Evolutionary conservation across 2,797 vertebrate genomes (phyloP).

Genomic region (Jordanella pulchra): DNA sequence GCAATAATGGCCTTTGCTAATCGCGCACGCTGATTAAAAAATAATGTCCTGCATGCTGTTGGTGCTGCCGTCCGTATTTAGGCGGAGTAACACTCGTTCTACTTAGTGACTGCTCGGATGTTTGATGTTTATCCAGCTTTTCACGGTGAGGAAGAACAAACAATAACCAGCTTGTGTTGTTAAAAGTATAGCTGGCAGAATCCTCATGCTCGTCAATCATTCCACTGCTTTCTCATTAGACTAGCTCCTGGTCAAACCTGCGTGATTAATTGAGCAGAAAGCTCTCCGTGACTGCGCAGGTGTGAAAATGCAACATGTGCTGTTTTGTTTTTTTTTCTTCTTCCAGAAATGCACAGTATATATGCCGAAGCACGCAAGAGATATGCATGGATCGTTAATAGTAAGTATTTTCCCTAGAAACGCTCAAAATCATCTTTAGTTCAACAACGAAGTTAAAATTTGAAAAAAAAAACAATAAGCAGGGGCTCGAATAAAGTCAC

Average conservation of each 20-base stretch:
- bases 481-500: neutral
- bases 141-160: conserved; percentile 68
- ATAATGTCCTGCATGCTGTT: conserved; percentile 62
- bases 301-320: conserved; percentile 67
- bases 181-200: conserved; percentile 59
- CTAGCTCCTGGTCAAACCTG: conserved; percentile 69
- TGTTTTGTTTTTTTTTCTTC: conserved; percentile 1
- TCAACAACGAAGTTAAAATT: neutral
- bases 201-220: conserved; percentile 70
- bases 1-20: conserved; percentile 70
- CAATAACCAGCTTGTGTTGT: conserved; percentile 71
- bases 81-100: conserved; percentile 37
- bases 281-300: conserved; percentile 55
- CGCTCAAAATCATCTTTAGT: neutral
- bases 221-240: conserved; percentile 70
- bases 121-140: conserved; percentile 61
- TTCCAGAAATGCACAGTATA: neutral
- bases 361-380: neutral
- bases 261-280: conserved; percentile 68
- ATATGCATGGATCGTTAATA: neutral
- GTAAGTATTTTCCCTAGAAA: neutral
- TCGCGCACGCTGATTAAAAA: conserved; percentile 73
- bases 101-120: conserved; percentile 49
- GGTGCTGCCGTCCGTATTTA: conserved; percentile 39
- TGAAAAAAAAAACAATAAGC: neutral